Conservation (phyloP, 2,797 vertebrate species). For the Sebastes diaconus region DNA sequence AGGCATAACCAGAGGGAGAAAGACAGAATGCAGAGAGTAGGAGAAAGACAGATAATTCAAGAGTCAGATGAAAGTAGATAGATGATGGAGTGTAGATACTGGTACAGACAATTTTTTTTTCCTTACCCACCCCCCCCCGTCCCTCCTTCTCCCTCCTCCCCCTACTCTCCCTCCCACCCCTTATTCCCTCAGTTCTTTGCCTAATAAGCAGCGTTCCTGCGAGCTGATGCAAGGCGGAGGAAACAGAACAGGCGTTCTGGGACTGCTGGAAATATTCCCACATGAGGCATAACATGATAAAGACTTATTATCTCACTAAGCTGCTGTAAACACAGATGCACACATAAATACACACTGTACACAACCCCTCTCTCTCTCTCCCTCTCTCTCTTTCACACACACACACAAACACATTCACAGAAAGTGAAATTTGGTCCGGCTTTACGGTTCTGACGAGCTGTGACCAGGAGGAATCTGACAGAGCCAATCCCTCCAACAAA, state of each 20-base stretch:
- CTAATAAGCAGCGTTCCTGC: constrained; percentile 85
- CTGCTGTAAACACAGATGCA: constrained; percentile 82
- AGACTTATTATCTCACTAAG: constrained; percentile 85
- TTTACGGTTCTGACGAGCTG: constrained; percentile 62
- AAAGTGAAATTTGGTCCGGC: constrained; percentile 48
- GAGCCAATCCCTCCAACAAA: constrained; percentile 75
- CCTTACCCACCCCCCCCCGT: background rate
- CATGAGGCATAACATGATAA: constrained; percentile 84
- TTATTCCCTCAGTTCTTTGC: constrained; percentile 83
- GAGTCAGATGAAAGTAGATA: constrained; percentile 77
- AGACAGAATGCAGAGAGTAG: constrained; percentile 50
- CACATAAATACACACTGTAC: constrained; percentile 69
- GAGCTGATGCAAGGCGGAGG: constrained; percentile 86
- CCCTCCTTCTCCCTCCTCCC: constrained; percentile 23
- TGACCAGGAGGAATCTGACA: constrained; percentile 82
- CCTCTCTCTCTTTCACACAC: background rate
- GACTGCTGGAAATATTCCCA: constrained; percentile 85
- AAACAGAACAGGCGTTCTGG: constrained; percentile 84
- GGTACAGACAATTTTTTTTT: constrained; percentile 60
- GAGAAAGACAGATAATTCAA: constrained; percentile 73
- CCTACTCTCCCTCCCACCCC: constrained; percentile 68
- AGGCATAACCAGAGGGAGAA: constrained; percentile 69
- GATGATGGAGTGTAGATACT: constrained; percentile 79
- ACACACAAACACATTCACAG: constrained; percentile 42
- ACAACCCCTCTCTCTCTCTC: constrained; percentile 36